Evolutionary conservation across 2,888 invertebrate species (phyloP).

Genomic region (Abrostola triplasia): DNA sequence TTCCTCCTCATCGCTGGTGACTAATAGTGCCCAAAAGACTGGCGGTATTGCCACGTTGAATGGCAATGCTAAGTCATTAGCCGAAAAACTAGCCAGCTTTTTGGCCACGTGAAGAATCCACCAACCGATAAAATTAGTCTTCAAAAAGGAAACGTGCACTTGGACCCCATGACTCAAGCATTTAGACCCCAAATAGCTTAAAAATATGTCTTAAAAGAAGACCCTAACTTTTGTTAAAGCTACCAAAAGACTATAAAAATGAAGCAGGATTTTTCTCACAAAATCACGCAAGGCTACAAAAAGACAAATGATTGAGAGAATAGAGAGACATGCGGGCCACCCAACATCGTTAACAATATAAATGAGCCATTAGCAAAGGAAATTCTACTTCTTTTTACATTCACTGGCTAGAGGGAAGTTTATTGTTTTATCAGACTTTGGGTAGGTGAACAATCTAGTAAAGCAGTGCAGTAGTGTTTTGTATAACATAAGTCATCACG

Average conservation of each 20-base stretch:
- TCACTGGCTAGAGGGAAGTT: background rate
- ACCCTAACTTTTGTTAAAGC: background rate
- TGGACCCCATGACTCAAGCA: too few relatives aligned
- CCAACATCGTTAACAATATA: slow-evolving; percentile 14
- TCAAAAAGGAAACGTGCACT: too few relatives aligned
- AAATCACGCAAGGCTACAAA: slow-evolving; percentile 14
- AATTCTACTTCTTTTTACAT: slow-evolving; percentile 4
- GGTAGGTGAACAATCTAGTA: background rate
- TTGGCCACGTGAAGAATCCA: too few relatives aligned
- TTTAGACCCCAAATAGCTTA: too few relatives aligned
- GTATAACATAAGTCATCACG: too few relatives aligned
- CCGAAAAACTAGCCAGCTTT: too few relatives aligned
- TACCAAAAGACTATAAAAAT: background rate
- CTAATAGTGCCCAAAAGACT: too few relatives aligned
- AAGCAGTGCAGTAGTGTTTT: background rate
- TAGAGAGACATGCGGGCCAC: slow-evolving; percentile 15
- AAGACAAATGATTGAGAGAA: slow-evolving; percentile 17
- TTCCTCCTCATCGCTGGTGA: too few relatives aligned
- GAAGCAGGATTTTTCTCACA: background rate
- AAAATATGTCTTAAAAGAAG: too few relatives aligned
- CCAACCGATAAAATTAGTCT: too few relatives aligned
- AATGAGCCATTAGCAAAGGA: slow-evolving; percentile 12
- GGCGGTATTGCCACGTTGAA: too few relatives aligned
- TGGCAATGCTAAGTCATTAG: too few relatives aligned
- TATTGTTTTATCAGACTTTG: slow-evolving; percentile 2